phyloP scores from a whole-genome alignment of 2,888 invertebrate genomes.

The Amblyteles armatorius region DNA sequence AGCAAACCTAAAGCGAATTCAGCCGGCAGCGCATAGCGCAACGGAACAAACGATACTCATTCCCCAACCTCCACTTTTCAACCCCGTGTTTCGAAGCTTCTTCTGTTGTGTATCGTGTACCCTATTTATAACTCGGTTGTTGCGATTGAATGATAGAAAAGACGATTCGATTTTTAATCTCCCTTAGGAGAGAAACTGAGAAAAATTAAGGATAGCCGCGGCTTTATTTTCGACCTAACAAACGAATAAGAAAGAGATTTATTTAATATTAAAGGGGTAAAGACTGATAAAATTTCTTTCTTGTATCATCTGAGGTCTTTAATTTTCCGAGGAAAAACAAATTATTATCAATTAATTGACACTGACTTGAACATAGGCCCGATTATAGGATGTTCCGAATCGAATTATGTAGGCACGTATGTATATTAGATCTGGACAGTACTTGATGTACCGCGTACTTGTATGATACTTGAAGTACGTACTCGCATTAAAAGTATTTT shows the following conservation, averaged over 20 bases:
- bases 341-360: background rate
- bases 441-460: too few species aligned
- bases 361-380: background rate
- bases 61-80: conserved; percentile 33
- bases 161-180: conserved; percentile 16
- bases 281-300: too few species aligned
- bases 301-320: background rate
- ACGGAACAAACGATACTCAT: conserved; percentile 55
- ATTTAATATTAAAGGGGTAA: too few species aligned
- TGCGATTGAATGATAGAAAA: conserved; percentile 48
- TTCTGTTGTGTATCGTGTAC: conserved; percentile 50
- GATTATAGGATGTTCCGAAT: background rate
- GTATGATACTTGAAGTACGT: too few species aligned
- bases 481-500: too few species aligned
- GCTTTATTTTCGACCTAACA: too few species aligned
- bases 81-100: conserved; percentile 54
- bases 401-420: background rate
- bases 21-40: conserved; percentile 35
- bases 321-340: background rate
- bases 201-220: background rate
- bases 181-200: background rate
- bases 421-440: too few species aligned
- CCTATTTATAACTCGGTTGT: background rate
- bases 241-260: too few species aligned
- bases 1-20: conserved; percentile 61